Base-by-base conservation (phyloP, 2,888 invertebrate genomes). In the Melieria omissa region DNA sequence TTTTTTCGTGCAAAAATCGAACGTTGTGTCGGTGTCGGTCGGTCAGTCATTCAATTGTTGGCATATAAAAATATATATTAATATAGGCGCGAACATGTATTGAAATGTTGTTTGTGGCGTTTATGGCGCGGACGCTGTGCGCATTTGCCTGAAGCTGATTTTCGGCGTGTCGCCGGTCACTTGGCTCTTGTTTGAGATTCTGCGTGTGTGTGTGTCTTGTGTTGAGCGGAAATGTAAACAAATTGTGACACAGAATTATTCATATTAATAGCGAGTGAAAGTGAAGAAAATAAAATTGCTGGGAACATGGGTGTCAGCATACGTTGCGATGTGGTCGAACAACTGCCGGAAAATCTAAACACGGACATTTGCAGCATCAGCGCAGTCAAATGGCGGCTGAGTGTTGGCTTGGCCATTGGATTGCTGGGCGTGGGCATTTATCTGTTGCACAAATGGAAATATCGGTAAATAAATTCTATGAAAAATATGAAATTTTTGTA, bases 361-460 rank as follows among this genome's bases (percentile, higher is more conserved):
- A 84, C 85, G 54, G 82, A 84, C 75, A 79, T 84, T 74, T 84
- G 84, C 69, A 80, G 78, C 65, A 78, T 82, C 58, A 78, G 75
- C 68, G 77, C 71, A 42, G 67, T 78, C 4, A 84, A 82, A 76
- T 82, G 79, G 71, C 70, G 74, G 29, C 70, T 75, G 6, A 73
- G 76, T 7, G 76, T 79, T 47, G 63, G 77, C n/a, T 60, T 72
- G 14, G 65, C 73, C 14, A 47, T 71, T 4, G 14, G 78, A 47
- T 64, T 85, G 29, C 63, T 82, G 65, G 63, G 69, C 42, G 77
- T 76, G 62, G 76, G 76, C 16, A 9, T 81, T 45, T 81, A 78
- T 65, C 73, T 83, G 42, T 75, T 77, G 75, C 72, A 73, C 45
- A 81, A 79, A 71, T 80, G 79, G 74, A 75, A 79, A 57, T 75